phyloP scores from a whole-genome alignment of 2,113 vertebrate genomes.

The Phycodurus eques region DNA sequence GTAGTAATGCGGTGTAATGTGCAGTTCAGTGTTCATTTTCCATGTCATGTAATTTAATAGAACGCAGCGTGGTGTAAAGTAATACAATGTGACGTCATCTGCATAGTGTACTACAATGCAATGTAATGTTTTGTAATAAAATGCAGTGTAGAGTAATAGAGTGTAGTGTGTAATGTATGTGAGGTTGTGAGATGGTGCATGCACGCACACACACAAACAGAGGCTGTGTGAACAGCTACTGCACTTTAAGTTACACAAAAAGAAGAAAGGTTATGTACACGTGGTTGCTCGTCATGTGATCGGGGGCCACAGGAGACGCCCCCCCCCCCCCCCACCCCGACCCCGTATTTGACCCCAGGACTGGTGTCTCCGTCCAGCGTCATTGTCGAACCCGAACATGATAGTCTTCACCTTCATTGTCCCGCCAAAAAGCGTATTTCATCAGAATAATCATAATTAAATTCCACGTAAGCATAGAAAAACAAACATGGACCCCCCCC shows the following conservation, averaged over 20 bases:
- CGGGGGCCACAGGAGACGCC: constrained; percentile 1
- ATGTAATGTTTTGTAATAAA: not conserved
- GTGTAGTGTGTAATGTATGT: constrained; percentile 3
- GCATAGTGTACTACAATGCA: not conserved
- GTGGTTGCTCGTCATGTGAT: constrained; percentile 54
- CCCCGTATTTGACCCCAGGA: constrained; percentile 18
- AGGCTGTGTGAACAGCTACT: constrained; percentile 73
- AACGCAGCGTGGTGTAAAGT: too few species aligned
- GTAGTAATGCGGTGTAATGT: too few species aligned
- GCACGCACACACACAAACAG: constrained; percentile 68
- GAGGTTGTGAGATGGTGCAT: constrained; percentile 54
- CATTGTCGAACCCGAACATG: constrained; percentile 31
- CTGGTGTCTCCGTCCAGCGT: constrained; percentile 18
- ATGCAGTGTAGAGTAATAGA: not conserved
- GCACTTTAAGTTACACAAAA: constrained; percentile 70
- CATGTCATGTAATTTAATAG: too few species aligned
- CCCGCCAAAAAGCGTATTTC: constrained; percentile 27
- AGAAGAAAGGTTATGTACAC: constrained; percentile 71
- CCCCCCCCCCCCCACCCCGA: not conserved
- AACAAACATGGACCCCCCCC: constrained; percentile 47
- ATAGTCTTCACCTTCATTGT: constrained; percentile 57
- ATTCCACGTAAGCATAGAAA: constrained; percentile 58
- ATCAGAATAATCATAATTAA: constrained; percentile 50
- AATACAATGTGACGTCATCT: too few species aligned
- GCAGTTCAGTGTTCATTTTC: too few species aligned